phyloP scores from a whole-genome alignment of 2,113 vertebrate genomes.

The Theropithecus gelada region DNA sequence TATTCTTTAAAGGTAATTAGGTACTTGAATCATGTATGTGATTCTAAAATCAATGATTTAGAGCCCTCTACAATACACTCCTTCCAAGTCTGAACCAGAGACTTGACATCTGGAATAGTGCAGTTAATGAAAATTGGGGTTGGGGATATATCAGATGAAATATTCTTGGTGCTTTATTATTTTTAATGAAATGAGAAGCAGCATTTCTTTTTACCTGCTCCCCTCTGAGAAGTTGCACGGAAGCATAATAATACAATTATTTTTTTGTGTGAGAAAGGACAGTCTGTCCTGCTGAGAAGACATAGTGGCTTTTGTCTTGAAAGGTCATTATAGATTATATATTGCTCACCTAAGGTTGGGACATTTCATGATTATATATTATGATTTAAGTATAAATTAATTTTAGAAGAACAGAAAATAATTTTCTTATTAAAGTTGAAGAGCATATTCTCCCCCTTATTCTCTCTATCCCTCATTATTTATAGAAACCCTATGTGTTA shows the following conservation, averaged over 20 bases:
- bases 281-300: slow-evolving; percentile 50
- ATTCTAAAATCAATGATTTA: slow-evolving; percentile 54
- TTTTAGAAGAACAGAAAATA: slow-evolving; percentile 38
- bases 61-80: neutral
- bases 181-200: slow-evolving; percentile 63
- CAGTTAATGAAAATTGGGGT: slow-evolving; percentile 12
- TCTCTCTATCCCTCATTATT: neutral
- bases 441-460: neutral
- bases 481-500: neutral
- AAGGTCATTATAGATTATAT: slow-evolving; percentile 44
- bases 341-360: neutral
- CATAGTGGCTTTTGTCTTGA: neutral
- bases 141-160: slow-evolving; percentile 33
- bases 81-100: slow-evolving; percentile 37
- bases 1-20: slow-evolving; percentile 55
- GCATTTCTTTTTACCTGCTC: slow-evolving; percentile 7
- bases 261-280: slow-evolving; percentile 15
- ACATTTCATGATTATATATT: slow-evolving; percentile 23
- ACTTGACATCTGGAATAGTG: neutral
- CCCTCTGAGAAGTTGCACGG: slow-evolving; percentile 63
- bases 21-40: slow-evolving; percentile 17
- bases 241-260: slow-evolving; percentile 52
- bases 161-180: slow-evolving; percentile 26
- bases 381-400: slow-evolving; percentile 58
- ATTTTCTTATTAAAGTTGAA: slow-evolving; percentile 41